phyloP scores from a whole-genome alignment of 2,888 invertebrate genomes.

The Rotaria macrura region DNA sequence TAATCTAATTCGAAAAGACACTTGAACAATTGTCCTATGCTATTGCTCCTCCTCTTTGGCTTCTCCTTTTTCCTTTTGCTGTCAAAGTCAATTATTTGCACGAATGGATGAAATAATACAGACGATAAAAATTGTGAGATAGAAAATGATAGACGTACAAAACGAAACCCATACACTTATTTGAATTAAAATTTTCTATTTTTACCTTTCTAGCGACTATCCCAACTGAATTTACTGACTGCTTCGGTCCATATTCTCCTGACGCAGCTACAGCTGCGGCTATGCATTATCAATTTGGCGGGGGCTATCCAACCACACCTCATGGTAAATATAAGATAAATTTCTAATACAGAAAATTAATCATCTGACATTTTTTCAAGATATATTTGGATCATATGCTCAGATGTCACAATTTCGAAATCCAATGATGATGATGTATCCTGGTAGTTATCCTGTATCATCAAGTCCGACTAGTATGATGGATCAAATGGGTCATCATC shows the following conservation, averaged over 20 bases:
- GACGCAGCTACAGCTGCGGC: neutral
- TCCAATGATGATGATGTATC: constrained; percentile 20
- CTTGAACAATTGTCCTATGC: neutral
- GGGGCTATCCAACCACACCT: neutral
- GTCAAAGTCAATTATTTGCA: constrained; percentile 1
- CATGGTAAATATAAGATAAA: neutral
- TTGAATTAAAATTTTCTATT: neutral
- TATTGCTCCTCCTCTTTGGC: neutral
- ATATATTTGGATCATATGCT: neutral
- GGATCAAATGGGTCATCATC: constrained; percentile 13
- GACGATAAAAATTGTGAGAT: neutral
- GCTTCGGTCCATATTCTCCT: neutral
- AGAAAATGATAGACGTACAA: neutral
- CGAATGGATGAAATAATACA: neutral
- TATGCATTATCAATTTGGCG: neutral
- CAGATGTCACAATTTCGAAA: constrained; percentile 22
- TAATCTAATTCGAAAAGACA: neutral
- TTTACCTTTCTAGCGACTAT: neutral
- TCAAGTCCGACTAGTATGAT: neutral
- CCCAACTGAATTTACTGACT: neutral
- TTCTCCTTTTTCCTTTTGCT: neutral
- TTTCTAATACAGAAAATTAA: too few relatives aligned
- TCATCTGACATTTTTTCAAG: neutral
- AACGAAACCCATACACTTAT: neutral
- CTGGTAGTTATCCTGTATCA: neutral